Evolutionary conservation across 2,113 vertebrate species (phyloP), one percentile per base, ranked within the genome.

Genomic region (Pseudorasbora parva): DNA sequence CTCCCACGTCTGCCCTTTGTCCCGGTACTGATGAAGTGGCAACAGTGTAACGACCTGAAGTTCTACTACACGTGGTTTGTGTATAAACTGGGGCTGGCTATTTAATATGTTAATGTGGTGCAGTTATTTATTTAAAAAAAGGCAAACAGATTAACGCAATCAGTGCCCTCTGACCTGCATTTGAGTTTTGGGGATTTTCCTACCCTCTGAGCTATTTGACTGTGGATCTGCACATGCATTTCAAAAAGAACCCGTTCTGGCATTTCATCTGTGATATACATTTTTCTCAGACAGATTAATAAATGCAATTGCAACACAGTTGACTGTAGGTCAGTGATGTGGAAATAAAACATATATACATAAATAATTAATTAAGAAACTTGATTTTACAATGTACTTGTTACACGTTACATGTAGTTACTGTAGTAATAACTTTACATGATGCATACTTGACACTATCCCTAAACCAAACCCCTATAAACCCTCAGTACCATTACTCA

Each of bases 1-100:
- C 41, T n/a, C 74, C 57, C 27, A 30, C n/a, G 6, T 4, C 45
- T 73, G 64, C 45, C 56, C 79, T 80, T 68, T 85, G 83, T 74
- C 79, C 82, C 11, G 41, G 33, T 7, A 25, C 19, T 33, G 77
- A 72, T 74, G 77, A 72, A 66, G 82, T 83, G 59, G 69, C 79
- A 68, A 19, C n/a, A 30, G 25, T 49, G 33, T 56, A 73, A 30
- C 72, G 66, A 86, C 81, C 56, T 78, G 19, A 76, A 37, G 57
- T 59, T 37, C 30, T 66, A 45, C 21, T 56, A 11, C 59, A 51
- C 2, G 12, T 49, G 59, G 57, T 41, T 51, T 66, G 23, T 33
- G 78, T 66, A 5, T 78, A 17, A 47, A 78, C 37, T 6, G 19
- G 60, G n/a, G 51, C 74, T 19, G 51, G n/a, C 3, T 0, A 37